Evolutionary conservation across 2,113 vertebrate species (phyloP), one percentile per base, ranked within the genome.

Genomic region (Emydura subglobosa): DNA sequence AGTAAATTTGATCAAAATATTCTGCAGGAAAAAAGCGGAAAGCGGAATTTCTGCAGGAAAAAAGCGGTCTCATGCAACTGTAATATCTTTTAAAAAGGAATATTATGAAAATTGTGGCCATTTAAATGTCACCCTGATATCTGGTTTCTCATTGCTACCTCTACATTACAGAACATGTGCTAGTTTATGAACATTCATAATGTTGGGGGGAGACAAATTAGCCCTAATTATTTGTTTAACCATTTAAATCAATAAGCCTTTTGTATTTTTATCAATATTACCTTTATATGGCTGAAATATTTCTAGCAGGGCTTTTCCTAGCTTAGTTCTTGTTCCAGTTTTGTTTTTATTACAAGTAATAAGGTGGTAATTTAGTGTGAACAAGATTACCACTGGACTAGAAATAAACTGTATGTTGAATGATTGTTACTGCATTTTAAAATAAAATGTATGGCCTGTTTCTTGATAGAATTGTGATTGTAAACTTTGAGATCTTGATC

Each of bases 221-320:
- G 31, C 61, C 31, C 61, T 68, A n/a, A n/a, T 68, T n/a, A 29
- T 59, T 59, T 29, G 7, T 68, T 81, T 54, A 50, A n/a, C 47
- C 80, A 82, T 12, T 82, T 94, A 55, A 1, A 14, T 34, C 84
- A 90, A 86, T 89, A 87, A 95, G 14, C 44, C 5, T 10, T 34
- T 90, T 89, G 80, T 79, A 57, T 93, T 93, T n/a, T 94, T 84
- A 87, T 91, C 57, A 89, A 83, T 91, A 84, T 95, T 95, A 90
- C 78, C 84, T 21, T 84, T 85, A 47, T 51, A 50, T 87, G 13
- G 82, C 47, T 94, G 82, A 92, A 96, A 94, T 90, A 79, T 74
- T 51, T 79, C 65, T 53, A 87, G 3, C 8, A n/a, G 27, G 25
- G 55, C 55, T 27, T 27, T 57, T 24, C 55, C 55, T 57, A 57